These are phyloP conservation scores for Myrmophylax atrothorax DNA, from an alignment of 2,113 vertebrate genomes.

Conservation along the genomic window DNA sequence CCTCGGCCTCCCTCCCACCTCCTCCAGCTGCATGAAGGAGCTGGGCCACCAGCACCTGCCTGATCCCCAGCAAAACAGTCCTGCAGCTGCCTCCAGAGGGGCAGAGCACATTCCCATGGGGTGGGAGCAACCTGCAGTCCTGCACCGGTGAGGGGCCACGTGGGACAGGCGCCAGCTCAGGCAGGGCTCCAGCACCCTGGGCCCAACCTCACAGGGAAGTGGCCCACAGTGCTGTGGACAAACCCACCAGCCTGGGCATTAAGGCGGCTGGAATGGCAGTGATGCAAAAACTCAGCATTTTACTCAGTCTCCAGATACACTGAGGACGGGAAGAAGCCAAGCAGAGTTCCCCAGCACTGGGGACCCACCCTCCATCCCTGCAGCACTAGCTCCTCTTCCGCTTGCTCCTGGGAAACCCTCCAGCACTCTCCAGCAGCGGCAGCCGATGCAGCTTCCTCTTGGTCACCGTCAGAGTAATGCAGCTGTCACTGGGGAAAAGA, in stretches of 20 bases:
- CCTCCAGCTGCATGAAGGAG: background rate
- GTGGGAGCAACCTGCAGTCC: rapidly evolving
- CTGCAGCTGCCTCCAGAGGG: rapidly evolving
- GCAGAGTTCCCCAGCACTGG: background rate
- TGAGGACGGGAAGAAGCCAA: background rate
- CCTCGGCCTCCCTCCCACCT: background rate
- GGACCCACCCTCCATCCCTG: background rate
- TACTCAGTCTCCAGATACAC: background rate
- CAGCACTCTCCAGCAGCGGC: rapidly evolving
- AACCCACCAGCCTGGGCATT: background rate
- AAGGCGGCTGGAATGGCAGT: background rate
- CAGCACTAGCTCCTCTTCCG: conserved; percentile 54
- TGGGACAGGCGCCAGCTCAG: background rate
- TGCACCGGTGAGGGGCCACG: rapidly evolving
- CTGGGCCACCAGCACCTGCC: background rate
- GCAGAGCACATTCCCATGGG: rapidly evolving
- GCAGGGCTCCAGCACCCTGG: background rate
- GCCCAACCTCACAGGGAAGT: rapidly evolving
- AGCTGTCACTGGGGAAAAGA: background rate
- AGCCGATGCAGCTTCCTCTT: background rate
- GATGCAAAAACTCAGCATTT: background rate
- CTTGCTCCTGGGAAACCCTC: conserved; percentile 41
- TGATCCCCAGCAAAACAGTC: rapidly evolving
- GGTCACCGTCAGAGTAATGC: background rate
- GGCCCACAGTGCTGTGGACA: background rate